Conservation (phyloP, 2,888 invertebrate genomes). For the Plemyria rubiginata region DNA sequence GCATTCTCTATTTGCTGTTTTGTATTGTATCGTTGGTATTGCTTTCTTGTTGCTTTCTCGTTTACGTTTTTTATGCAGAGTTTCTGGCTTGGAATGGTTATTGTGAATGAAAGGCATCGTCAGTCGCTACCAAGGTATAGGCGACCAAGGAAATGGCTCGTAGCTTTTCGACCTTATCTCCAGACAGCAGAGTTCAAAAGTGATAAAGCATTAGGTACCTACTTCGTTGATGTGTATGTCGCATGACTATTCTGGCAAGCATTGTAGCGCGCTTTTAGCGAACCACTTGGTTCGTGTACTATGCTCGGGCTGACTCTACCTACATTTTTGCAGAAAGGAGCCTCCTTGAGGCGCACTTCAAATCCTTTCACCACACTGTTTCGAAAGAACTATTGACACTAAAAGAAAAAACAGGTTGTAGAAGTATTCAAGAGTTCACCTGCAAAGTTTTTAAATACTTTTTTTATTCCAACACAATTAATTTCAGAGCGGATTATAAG, state of each 20-base stretch:
- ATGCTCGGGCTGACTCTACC: slow-evolving; percentile 23
- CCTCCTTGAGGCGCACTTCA: too few species aligned
- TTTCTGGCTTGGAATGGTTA: slow-evolving; percentile 35
- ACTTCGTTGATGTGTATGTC: slow-evolving; percentile 27
- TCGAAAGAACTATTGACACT: too few species aligned
- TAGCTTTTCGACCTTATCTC: slow-evolving; percentile 30
- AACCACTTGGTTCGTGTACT: slow-evolving; percentile 37
- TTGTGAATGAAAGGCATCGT: slow-evolving; percentile 37
- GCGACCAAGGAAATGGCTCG: slow-evolving; percentile 11
- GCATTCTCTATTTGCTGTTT: slow-evolving; percentile 11
- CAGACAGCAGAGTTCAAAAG: slow-evolving; percentile 28
- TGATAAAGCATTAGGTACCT: slow-evolving; percentile 20
- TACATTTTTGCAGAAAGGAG: background rate
- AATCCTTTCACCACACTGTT: too few species aligned
- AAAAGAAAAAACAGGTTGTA: too few species aligned
- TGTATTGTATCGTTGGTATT: slow-evolving; percentile 12
- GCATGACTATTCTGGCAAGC: slow-evolving; percentile 34
- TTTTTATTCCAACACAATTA: too few species aligned
- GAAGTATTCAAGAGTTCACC: too few species aligned
- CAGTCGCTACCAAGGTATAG: slow-evolving; percentile 21
- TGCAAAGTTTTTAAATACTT: too few species aligned
- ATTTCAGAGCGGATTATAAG: too few species aligned
- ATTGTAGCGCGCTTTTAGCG: slow-evolving; percentile 44
- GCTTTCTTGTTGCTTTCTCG: slow-evolving; percentile 21
- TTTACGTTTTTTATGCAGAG: slow-evolving; percentile 32